Percentiles rank a stretch among this genome's conserved stretches.
Evolutionary conservation across 2,888 invertebrate species (phyloP).

Genomic region (Meiosimyza decipiens): DNA sequence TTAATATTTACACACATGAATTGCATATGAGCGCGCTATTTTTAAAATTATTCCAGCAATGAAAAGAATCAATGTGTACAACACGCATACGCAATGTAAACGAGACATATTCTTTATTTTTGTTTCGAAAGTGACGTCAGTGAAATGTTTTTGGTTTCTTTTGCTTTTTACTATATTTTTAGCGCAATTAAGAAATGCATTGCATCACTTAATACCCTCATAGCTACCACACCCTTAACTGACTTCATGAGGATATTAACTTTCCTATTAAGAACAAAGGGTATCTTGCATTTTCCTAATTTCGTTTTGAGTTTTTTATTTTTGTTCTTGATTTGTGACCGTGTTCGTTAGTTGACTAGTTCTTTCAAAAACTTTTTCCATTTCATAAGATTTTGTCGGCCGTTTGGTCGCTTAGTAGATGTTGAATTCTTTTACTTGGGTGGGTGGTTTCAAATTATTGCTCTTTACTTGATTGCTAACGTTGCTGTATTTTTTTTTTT

Average conservation of each 20-base stretch:
- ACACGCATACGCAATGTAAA: too few species aligned
- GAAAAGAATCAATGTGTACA: too few species aligned
- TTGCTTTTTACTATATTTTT: not conserved
- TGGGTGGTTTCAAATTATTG: not conserved
- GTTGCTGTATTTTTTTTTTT: constrained; percentile 8
- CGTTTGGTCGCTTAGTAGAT: too few species aligned
- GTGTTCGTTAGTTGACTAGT: too few species aligned
- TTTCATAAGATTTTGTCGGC: constrained; percentile 15
- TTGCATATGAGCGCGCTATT: too few species aligned
- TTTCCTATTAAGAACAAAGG: constrained; percentile 10
- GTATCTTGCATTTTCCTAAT: not conserved
- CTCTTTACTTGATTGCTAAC: not conserved
- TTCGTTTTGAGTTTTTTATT: constrained; percentile 12
- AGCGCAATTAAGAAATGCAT: constrained; percentile 20
- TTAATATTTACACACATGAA: too few species aligned
- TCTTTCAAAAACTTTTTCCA: constrained; percentile 31
- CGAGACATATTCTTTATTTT: not conserved
- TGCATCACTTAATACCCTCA: not conserved
- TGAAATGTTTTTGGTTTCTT: not conserved
- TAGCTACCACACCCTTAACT: too few species aligned
- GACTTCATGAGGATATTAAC: constrained; percentile 4
- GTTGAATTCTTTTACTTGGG: not conserved
- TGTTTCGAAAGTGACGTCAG: constrained; percentile 8
- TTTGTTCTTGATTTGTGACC: not conserved
- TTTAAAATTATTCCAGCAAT: too few species aligned